phyloP scores from a whole-genome alignment of 2,113 vertebrate genomes.

The Aegithalos caudatus region DNA sequence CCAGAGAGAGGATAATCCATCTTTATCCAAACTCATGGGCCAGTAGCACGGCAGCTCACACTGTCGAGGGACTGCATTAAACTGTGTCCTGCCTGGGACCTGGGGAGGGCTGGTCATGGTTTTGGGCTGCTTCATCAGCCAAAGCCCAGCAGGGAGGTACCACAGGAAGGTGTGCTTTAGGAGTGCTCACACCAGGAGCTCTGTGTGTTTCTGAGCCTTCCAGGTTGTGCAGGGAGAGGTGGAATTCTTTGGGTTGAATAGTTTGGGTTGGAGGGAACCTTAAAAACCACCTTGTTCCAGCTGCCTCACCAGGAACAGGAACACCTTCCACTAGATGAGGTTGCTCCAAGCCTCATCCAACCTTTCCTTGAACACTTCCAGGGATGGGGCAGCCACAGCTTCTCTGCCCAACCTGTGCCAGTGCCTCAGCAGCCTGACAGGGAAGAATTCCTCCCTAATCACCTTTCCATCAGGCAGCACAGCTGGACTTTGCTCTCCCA shows the following conservation, averaged over 20 bases:
- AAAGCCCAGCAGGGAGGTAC: not conserved
- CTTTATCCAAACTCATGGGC: not conserved
- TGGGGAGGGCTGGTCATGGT: not conserved
- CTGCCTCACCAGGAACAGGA: not conserved
- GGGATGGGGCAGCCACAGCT: not conserved
- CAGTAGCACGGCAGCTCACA: fast-evolving
- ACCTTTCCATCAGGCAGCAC: not conserved
- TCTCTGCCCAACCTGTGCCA: not conserved
- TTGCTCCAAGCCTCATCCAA: not conserved
- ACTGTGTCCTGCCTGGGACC: not conserved
- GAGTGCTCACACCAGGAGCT: not conserved
- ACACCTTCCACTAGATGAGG: not conserved
- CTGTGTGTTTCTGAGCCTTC: not conserved
- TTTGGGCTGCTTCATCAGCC: not conserved
- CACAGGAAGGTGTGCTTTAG: not conserved
- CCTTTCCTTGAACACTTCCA: not conserved
- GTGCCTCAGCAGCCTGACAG: not conserved
- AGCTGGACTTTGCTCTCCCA: not conserved
- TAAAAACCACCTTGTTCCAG: not conserved
- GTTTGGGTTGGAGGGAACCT: not conserved
- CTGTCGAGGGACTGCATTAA: not conserved
- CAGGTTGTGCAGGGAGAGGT: not conserved
- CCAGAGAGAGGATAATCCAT: not conserved
- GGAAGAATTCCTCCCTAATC: not conserved
- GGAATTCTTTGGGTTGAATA: not conserved